Base-by-base conservation (phyloP, 2,113 vertebrate species). In the Limanda limanda region DNA sequence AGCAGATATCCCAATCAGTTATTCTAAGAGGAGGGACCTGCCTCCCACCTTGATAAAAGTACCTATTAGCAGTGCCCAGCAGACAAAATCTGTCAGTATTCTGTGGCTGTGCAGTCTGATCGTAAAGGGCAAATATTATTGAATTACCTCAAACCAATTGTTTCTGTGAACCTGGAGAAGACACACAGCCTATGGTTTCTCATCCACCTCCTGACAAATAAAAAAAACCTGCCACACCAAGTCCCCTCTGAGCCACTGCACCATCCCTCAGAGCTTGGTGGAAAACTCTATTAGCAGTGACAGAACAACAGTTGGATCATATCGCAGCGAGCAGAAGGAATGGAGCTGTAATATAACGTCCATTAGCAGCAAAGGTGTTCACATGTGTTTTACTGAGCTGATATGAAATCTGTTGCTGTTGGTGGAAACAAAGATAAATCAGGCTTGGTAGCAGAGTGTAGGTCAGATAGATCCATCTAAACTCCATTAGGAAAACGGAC, bases 211-310 rank as follows among this genome's bases (percentile, higher is more conserved):
- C 25, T 45, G 74, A 54, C 14, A 57, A 24, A 40, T 52, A 54
- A 40, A 56, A 79, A 31, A 61, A 21, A 37, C 0, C 35, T 37
- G 64, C 12, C 59, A 47, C 40, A 48, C 23, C 14, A 56, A 51
- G 64, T 74, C 40, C 24, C 35, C 48, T 35, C 35, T 48, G 61
- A 75, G 47, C 70, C 31, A 77, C n/a, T 3, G 31, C 27, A 48
- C 52, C 71, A 81, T 85, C 68, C 64, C 74, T 81, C 77, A 81
- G 27, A 69, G 20, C 2, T 76, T 67, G 65, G 51, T 31, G 54
- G 68, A 76, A 70, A 85, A 75, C 54, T 77, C 74, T 78, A 62
- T 82, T 76, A 78, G 42, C 31, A 59, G 15, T 64, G 56, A 70
- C 64, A 70, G 66, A 80, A 48, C n/a, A 82, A 69, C 55, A 68